These are phyloP conservation scores for Empis livida DNA, from an alignment of 2,888 invertebrate genomes.

Conservation along the genomic window DNA sequence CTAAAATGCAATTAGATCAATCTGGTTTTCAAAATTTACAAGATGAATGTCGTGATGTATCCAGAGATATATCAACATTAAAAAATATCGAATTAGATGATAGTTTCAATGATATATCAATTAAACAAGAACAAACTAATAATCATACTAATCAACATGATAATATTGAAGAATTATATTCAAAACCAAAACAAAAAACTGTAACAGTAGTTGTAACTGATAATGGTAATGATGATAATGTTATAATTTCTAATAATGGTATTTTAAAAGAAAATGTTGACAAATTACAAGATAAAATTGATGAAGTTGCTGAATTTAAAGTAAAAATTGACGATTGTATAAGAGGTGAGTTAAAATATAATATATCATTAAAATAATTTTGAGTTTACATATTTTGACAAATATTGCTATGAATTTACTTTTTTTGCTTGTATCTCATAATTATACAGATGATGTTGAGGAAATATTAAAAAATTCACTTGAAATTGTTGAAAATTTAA, in stretches of 20 bases:
- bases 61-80: too few relatives aligned
- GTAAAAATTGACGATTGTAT: constrained; percentile 38
- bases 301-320: constrained; percentile 39
- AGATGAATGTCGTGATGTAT: constrained; percentile 33
- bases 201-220: too few relatives aligned
- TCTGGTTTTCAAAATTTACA: constrained; percentile 41
- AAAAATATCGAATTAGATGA: neutral
- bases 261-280: neutral
- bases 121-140: neutral
- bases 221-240: neutral
- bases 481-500: neutral
- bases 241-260: neutral
- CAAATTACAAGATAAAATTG: constrained; percentile 41
- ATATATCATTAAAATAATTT: too few relatives aligned
- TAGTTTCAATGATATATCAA: neutral
- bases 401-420: too few relatives aligned
- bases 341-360: neutral
- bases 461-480: neutral
- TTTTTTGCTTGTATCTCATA: too few relatives aligned
- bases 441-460: constrained; percentile 17
- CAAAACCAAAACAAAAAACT: too few relatives aligned
- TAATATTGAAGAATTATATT: too few relatives aligned
- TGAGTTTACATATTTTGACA: too few relatives aligned
- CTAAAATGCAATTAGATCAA: constrained; percentile 46
- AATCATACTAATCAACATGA: neutral